These are phyloP conservation scores for Ochropleura leucogaster DNA, from an alignment of 2,888 invertebrate genomes.

Conservation along the genomic window DNA sequence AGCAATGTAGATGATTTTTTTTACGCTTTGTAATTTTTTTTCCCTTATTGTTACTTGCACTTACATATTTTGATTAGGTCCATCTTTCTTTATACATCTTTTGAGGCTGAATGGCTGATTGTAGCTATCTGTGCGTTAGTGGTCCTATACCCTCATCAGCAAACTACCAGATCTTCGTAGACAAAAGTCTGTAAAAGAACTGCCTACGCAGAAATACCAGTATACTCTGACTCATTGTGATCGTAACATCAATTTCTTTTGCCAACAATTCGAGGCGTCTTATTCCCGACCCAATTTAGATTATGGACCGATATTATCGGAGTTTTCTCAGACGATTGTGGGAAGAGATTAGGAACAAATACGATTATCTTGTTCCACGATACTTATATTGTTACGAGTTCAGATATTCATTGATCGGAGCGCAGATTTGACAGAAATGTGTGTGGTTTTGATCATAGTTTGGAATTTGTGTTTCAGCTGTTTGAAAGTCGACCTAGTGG, in stretches of 20 bases:
- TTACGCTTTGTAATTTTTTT: too few relatives aligned
- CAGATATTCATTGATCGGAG: not conserved
- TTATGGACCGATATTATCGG: slow-evolving; percentile 31
- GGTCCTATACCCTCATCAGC: not conserved
- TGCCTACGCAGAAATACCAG: slow-evolving; percentile 2
- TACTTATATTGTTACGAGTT: slow-evolving; percentile 30
- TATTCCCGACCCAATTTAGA: slow-evolving; percentile 43
- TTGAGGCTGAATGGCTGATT: not conserved
- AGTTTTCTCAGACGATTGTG: slow-evolving; percentile 28
- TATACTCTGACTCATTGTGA: not conserved
- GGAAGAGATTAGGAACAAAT: slow-evolving; percentile 24
- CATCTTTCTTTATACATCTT: not conserved
- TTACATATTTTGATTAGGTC: too few relatives aligned
- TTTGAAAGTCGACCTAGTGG: not conserved
- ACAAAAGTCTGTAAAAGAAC: not conserved
- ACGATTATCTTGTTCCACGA: slow-evolving; percentile 23
- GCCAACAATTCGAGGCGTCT: slow-evolving; percentile 10
- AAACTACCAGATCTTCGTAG: not conserved
- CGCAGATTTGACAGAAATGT: slow-evolving; percentile 6
- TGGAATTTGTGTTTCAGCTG: not conserved
- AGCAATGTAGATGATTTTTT: too few relatives aligned
- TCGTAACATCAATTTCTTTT: slow-evolving; percentile 33
- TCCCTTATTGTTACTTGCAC: too few relatives aligned
- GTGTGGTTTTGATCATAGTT: not conserved
- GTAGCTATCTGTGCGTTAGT: not conserved